Evolutionary conservation across 2,888 invertebrate species (phyloP), one percentile per base, ranked within the genome.

Genomic region (Chelonus formosanus): DNA sequence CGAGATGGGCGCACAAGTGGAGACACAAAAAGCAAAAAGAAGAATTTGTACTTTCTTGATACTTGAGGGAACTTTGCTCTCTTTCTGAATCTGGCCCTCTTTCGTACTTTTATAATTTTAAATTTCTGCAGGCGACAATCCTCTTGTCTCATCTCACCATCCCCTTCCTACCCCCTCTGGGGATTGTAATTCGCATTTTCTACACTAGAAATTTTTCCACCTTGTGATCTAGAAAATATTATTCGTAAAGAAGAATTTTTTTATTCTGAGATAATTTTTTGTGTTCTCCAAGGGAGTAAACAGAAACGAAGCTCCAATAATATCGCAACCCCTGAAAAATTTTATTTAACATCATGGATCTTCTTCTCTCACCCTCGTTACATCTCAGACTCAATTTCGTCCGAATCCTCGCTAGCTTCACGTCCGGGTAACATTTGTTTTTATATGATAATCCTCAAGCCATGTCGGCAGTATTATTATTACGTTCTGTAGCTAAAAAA

Each of bases 101-200:
- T 43, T 50, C 54, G 58, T 61, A 53, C 62, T 63, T 50, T 70
- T 76, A 76, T 79, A 79, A 80, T 79, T 80, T 80, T 71, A 74
- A 77, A 78, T 79, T 79, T 79, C 75, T 76, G 75, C 76, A 69
- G 75, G 74, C 75, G 67, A 69, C 72, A 71, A 71, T 72, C 61
- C 65, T 68, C 67, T 67, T 47, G 57, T 67, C 67, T 69, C 54
- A 62, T 67, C 61, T 60, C 48, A 47, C 55, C 62, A 34, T 8
- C 7, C 10, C 43, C 61, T 43, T 52, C 34, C 31, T 31, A 31
- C 55, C 53, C 58, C 55, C 36, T 72, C 66, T 57, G 31, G 56
- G 44, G 32, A 31, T 56, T 44, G 32, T 32, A 8, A 56, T 56
- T 44, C n/a, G 45, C 40, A 45, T 44, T 56, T 56, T 56, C 32